Conservation (phyloP, 2,888 invertebrate genomes). For the Rhamphomyia laevipes region DNA sequence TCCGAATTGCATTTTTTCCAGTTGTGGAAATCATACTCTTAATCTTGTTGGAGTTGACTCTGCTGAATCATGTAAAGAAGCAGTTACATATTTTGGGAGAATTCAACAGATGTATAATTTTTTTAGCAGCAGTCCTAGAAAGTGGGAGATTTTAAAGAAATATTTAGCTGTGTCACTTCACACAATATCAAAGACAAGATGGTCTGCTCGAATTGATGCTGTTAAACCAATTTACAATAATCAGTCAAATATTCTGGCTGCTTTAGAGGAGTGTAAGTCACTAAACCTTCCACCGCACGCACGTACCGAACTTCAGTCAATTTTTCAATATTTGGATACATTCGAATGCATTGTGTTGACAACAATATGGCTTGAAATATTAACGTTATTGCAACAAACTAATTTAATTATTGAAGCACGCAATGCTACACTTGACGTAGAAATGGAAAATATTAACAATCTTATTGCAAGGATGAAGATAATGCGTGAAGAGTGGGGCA, state of each 20-base stretch:
- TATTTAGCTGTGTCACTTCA: slow-evolving; percentile 1
- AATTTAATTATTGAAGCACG: neutral
- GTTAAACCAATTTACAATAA: neutral
- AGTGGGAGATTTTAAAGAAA: slow-evolving; percentile 5
- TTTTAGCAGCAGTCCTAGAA: slow-evolving; percentile 1
- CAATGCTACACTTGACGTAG: neutral
- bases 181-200: slow-evolving; percentile 1
- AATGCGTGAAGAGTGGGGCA: neutral
- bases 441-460: neutral
- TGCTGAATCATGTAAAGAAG: neutral
- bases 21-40: slow-evolving; percentile 3
- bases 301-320: neutral
- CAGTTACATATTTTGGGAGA: slow-evolving; percentile 1
- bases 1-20: neutral
- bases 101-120: slow-evolving; percentile 3
- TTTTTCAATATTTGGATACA: neutral
- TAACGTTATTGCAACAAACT: neutral
- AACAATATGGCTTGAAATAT: neutral
- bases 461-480: neutral
- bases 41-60: slow-evolving; percentile 5
- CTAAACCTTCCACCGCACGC: neutral
- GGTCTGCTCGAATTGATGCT: slow-evolving; percentile 3
- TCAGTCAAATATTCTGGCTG: neutral
- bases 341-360: neutral
- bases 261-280: neutral